Percentiles rank a stretch among this genome's conserved stretches.
Evolutionary conservation across 2,113 vertebrate genomes (phyloP).

Genomic region (Lethenteron camtschaticum): DNA sequence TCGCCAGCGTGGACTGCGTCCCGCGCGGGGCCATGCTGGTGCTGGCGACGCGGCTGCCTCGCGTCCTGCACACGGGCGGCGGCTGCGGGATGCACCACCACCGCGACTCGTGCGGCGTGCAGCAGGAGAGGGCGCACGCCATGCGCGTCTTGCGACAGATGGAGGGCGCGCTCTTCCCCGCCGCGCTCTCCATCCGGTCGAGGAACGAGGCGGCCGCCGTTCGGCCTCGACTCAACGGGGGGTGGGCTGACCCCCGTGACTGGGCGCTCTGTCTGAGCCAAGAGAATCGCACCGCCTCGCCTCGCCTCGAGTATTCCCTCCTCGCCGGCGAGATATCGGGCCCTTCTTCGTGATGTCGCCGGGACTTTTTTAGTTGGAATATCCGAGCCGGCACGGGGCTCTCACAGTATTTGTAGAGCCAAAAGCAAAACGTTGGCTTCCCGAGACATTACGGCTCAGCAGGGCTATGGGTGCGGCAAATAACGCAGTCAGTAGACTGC

Average conservation of each 20-base stretch:
- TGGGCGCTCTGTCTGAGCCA: neutral
- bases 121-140: neutral
- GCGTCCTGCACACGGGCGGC: constrained; percentile 79
- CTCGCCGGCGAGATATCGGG: too few relatives aligned
- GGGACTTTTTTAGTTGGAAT: too few relatives aligned
- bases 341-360: too few relatives aligned
- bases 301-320: too few relatives aligned
- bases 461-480: too few relatives aligned
- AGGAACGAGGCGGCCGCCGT: neutral
- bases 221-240: neutral
- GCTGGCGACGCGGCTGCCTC: constrained; percentile 63
- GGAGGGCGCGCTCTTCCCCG: neutral
- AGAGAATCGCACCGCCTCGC: too few relatives aligned
- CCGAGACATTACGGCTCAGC: too few relatives aligned
- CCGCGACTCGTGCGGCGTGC: neutral
- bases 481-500: too few relatives aligned
- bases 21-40: constrained; percentile 71
- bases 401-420: too few relatives aligned
- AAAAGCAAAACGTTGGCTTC: too few relatives aligned
- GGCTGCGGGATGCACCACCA: constrained; percentile 92
- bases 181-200: neutral
- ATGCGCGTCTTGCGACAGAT: neutral
- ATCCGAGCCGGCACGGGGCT: too few relatives aligned
- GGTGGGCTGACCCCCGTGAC: constrained; percentile 3
- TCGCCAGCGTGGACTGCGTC: constrained; percentile 70